phyloP scores from a whole-genome alignment of 1,140 invertebrate species.

The Cardiocondyla obscurior region DNA sequence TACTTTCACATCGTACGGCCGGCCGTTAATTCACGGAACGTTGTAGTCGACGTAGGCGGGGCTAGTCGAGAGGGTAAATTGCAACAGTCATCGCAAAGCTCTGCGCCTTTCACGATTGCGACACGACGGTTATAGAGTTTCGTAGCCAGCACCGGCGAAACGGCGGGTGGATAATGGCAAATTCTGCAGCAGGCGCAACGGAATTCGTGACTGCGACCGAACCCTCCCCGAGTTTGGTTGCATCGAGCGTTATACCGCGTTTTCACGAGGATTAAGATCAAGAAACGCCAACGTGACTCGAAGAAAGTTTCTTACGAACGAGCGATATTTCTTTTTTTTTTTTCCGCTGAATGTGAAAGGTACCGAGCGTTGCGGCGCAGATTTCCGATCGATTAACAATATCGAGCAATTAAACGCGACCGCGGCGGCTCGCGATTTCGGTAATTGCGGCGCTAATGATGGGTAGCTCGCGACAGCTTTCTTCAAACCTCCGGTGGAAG shows the following conservation, averaged over 20 bases:
- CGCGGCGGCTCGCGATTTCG: slow-evolving; percentile 69
- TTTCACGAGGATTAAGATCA: not conserved
- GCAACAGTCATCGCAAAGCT: slow-evolving; percentile 37
- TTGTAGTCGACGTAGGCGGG: slow-evolving; percentile 34
- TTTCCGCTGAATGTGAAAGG: not conserved
- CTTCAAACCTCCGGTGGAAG: slow-evolving; percentile 22
- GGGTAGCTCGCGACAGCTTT: slow-evolving; percentile 59
- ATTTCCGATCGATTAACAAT: slow-evolving; percentile 45
- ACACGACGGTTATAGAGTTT: slow-evolving; percentile 35
- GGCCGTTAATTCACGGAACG: slow-evolving; percentile 30
- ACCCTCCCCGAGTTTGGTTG: not conserved
- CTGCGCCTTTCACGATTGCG: slow-evolving; percentile 41
- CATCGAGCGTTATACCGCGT: not conserved
- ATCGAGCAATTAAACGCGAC: slow-evolving; percentile 66
- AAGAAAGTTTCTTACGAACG: not conserved
- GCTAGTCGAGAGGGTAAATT: slow-evolving; percentile 50
- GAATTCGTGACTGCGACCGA: slow-evolving; percentile 41
- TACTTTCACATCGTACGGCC: slow-evolving; percentile 5
- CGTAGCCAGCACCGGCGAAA: slow-evolving; percentile 36
- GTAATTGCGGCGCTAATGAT: slow-evolving; percentile 71
- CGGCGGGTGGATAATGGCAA: slow-evolving; percentile 41
- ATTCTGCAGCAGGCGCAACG: slow-evolving; percentile 20
- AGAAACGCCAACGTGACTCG: not conserved
- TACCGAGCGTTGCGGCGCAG: slow-evolving; percentile 34
- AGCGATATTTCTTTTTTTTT: too few relatives aligned